phyloP scores from a whole-genome alignment of 2,113 vertebrate species.

The Dipodomys ordii region DNA sequence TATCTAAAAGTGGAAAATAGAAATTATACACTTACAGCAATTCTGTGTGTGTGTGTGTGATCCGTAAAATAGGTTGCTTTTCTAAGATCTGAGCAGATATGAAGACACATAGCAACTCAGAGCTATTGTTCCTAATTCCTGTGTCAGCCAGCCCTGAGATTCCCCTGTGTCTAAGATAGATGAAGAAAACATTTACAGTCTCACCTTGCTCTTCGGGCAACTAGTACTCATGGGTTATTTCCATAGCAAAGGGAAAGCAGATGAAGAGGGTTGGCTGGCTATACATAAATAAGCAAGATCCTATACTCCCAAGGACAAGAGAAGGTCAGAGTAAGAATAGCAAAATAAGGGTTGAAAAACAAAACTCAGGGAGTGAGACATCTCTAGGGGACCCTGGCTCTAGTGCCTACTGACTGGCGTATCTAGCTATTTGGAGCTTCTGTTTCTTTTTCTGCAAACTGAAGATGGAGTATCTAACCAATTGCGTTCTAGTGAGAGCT shows the following conservation, averaged over 20 bases:
- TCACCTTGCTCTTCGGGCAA: constrained; percentile 21
- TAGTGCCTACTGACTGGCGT: not conserved
- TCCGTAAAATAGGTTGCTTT: constrained; percentile 50
- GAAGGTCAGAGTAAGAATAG: not conserved
- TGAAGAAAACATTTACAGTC: constrained; percentile 34
- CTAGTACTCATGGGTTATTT: constrained; percentile 44
- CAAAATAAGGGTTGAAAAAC: not conserved
- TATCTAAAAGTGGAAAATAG: constrained; percentile 20
- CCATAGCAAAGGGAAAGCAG: constrained; percentile 53
- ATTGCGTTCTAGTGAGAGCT: not conserved
- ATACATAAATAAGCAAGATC: constrained; percentile 47
- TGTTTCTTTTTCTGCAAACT: not conserved
- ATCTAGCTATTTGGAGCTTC: not conserved
- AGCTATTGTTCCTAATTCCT: constrained; percentile 39
- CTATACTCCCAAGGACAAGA: not conserved
- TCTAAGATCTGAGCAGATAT: constrained; percentile 12
- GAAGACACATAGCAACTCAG: constrained; percentile 9
- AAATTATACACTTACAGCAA: not conserved
- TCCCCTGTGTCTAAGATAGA: constrained; percentile 14
- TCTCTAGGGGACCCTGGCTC: not conserved
- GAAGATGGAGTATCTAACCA: not conserved
- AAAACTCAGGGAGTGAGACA: not conserved
- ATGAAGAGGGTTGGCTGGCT: not conserved
- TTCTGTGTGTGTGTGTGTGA: not conserved
- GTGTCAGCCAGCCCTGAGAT: not conserved